Evolutionary conservation across 2,797 vertebrate species (phyloP).

Genomic region (Cynopterus sphinx): DNA sequence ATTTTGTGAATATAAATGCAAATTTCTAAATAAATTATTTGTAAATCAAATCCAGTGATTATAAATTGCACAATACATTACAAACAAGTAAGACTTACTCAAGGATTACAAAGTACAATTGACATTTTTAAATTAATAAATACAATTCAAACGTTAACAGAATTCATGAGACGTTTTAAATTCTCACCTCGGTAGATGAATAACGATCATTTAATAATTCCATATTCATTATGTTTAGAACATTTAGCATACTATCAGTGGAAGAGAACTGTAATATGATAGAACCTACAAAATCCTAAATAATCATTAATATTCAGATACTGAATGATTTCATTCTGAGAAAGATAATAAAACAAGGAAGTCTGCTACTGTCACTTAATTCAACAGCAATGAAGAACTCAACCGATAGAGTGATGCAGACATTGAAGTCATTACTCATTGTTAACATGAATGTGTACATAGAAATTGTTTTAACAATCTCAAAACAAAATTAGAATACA

Average conservation of each 20-base stretch:
- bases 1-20: neutral
- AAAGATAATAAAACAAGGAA: conserved; percentile 12
- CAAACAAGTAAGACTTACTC: neutral
- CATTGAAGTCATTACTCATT: neutral
- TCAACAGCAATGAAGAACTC: neutral
- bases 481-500: neutral
- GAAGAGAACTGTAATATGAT: neutral
- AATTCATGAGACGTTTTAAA: conserved; percentile 28
- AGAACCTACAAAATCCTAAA: neutral
- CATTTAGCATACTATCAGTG: neutral
- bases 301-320: neutral
- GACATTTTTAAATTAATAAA: neutral
- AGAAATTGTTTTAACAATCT: neutral
- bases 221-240: neutral
- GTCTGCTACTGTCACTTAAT: neutral
- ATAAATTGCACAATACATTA: neutral
- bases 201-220: neutral
- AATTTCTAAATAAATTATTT: conserved; percentile 38
- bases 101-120: conserved; percentile 5
- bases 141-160: neutral
- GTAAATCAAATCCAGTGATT: neutral
- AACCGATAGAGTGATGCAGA: neutral
- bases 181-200: neutral
- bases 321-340: neutral
- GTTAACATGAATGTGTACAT: neutral